Evolutionary conservation across 1,140 invertebrate genomes (phyloP).

Genomic region (Trypoxylus dichotomus): DNA sequence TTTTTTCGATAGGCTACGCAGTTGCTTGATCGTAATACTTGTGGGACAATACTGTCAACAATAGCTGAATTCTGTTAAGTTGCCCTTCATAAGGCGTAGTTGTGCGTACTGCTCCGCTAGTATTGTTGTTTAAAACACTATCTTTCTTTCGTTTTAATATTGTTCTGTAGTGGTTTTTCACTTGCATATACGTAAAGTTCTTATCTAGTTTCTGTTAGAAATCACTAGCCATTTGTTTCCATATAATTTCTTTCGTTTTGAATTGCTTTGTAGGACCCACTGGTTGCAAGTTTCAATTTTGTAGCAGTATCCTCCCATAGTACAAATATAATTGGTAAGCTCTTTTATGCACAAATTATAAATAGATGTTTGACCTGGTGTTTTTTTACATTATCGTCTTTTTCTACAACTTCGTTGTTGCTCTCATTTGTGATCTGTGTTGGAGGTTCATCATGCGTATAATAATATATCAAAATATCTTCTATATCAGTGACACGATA

Average conservation of each 20-base stretch:
- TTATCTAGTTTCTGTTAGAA: neutral
- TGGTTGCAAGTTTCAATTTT: conserved; percentile 8
- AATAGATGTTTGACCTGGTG: neutral
- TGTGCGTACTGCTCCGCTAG: no score
- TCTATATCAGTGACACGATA: no score
- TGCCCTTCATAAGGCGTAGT: no score
- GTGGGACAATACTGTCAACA: conserved; percentile 10
- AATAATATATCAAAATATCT: neutral
- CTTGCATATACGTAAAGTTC: neutral
- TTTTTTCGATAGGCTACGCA: neutral
- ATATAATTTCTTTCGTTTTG: conserved; percentile 33
- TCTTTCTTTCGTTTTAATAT: conserved; percentile 28
- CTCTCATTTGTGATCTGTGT: neutral
- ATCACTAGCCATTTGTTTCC: conserved; percentile 18
- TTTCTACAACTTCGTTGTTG: neutral
- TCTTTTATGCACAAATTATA: neutral
- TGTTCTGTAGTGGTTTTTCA: conserved; percentile 20
- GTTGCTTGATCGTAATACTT: neutral
- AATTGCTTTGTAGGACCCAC: conserved; percentile 32
- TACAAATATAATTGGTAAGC: no score
- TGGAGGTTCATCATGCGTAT: neutral
- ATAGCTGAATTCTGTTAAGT: conserved; percentile 24
- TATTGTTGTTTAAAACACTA: neutral
- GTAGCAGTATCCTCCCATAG: conserved; percentile 21
- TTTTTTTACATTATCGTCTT: neutral